Evolutionary conservation across 92 coral and sea anemone genomes (phyloP).

Genomic region (Bergia sp.): DNA sequence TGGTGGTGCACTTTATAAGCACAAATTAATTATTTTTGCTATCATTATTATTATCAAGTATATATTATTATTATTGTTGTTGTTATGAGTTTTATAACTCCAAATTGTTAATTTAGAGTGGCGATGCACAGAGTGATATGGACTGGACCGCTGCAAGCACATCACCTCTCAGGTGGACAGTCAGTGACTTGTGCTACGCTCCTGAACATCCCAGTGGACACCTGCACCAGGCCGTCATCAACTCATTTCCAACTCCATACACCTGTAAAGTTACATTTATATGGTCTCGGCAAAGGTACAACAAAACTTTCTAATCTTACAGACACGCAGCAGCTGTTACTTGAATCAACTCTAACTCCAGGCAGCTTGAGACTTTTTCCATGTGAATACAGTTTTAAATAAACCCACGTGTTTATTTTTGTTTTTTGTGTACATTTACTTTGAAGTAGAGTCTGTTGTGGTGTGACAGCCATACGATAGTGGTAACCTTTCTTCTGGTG

Average conservation of each 20-base stretch:
- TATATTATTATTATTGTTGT: too few species aligned
- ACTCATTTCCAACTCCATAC: constrained; percentile 87
- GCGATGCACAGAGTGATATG: constrained; percentile 42
- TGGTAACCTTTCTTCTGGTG: background rate
- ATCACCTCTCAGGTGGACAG: constrained; percentile 65
- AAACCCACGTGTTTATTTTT: background rate
- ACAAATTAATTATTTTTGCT: too few species aligned
- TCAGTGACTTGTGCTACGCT: constrained; percentile 89
- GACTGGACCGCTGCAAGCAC: constrained; percentile 45
- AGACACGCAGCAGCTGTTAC: background rate
- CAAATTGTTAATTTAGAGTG: constrained; percentile 40
- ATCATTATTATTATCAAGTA: too few species aligned
- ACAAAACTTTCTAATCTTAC: background rate
- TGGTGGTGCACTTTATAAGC: too few species aligned
- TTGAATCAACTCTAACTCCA: background rate
- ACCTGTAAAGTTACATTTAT: constrained; percentile 94
- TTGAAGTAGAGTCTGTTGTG: background rate
- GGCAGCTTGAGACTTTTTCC: background rate
- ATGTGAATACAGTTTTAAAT: too few species aligned
- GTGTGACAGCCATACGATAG: too few species aligned
- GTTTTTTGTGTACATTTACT: background rate
- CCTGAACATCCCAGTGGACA: constrained; percentile 89
- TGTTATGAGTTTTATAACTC: too few species aligned
- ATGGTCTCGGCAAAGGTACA: constrained; percentile 85
- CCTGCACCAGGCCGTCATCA: constrained; percentile 94